Percentiles rank a stretch among this genome's conserved stretches.
These are phyloP conservation scores for Gallinago undulata DNA, from an alignment of 2,113 vertebrate species.

Conservation along the genomic window DNA sequence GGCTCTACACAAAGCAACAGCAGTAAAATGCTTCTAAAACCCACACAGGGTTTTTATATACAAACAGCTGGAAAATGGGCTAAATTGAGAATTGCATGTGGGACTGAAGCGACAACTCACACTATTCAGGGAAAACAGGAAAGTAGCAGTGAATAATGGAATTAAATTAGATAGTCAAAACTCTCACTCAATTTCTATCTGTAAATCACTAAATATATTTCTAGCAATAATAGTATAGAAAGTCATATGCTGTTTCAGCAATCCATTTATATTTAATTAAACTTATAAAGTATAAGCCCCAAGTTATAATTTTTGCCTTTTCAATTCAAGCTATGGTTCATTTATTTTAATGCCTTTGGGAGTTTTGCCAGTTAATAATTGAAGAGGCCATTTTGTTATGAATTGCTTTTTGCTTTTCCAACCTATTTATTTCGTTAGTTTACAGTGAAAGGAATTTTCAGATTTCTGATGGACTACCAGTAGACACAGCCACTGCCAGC, in stretches of 20 bases:
- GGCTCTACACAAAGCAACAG: background rate
- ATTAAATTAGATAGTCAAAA: background rate
- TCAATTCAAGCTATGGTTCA: background rate
- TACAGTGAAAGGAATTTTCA: background rate
- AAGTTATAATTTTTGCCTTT: slow-evolving; percentile 38
- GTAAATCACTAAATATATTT: background rate
- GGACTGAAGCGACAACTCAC: background rate
- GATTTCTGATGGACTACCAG: background rate
- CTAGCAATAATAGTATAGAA: background rate
- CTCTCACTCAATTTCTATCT: background rate
- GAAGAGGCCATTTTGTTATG: slow-evolving; percentile 25
- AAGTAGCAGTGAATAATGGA: background rate
- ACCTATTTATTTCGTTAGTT: background rate
- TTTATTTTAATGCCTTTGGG: slow-evolving; percentile 14
- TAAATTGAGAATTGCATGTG: background rate
- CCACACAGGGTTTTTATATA: background rate
- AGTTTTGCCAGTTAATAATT: slow-evolving; percentile 38
- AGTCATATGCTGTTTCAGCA: background rate
- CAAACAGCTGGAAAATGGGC: slow-evolving; percentile 25
- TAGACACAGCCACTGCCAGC: background rate
- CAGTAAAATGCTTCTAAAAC: background rate
- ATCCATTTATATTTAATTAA: slow-evolving; percentile 16
- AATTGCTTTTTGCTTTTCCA: background rate
- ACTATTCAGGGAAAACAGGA: background rate
- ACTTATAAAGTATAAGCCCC: background rate